Evolutionary conservation across 2,113 vertebrate genomes (phyloP).

Genomic region (Hymenochirus boettgeri): DNA sequence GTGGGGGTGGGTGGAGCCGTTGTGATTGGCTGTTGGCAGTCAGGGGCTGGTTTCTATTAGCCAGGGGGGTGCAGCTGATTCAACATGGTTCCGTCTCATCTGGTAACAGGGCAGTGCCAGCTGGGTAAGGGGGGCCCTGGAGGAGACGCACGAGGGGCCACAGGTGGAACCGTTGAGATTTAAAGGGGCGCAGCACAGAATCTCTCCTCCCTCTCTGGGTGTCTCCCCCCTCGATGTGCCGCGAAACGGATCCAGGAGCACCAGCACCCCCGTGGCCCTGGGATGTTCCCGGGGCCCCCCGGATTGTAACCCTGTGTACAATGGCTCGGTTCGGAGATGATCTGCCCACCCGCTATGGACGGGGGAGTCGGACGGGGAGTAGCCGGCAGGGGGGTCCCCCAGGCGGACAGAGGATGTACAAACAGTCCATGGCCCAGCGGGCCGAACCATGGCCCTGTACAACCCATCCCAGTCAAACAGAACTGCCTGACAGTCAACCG

Average conservation of each 20-base stretch:
- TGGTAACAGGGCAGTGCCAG: constrained; percentile 36
- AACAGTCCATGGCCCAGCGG: constrained; percentile 92
- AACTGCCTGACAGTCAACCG: constrained; percentile 94
- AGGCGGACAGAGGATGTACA: constrained; percentile 78
- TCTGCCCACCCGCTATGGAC: constrained; percentile 79
- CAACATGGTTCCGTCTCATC: constrained; percentile 48
- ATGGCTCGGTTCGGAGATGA: constrained; percentile 96
- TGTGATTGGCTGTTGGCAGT: constrained; percentile 63
- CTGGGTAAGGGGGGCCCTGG: constrained; percentile 13
- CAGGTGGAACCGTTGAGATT: not conserved
- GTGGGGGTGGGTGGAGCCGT: constrained; percentile 61
- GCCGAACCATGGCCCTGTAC: constrained; percentile 97
- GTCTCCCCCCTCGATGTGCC: constrained; percentile 25
- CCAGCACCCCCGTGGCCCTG: constrained; percentile 59
- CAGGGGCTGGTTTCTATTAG: constrained; percentile 65
- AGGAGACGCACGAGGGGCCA: constrained; percentile 21
- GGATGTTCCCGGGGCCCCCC: constrained; percentile 78
- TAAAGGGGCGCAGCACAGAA: constrained; percentile 35
- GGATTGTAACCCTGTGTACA: constrained; percentile 59
- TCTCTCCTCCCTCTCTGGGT: constrained; percentile 33
- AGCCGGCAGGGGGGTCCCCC: constrained; percentile 77
- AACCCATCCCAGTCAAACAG: constrained; percentile 96
- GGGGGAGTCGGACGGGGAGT: constrained; percentile 67
- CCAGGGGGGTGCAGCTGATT: constrained; percentile 53
- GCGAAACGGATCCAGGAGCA: not conserved